These are phyloP conservation scores for Mycetomoellerius zeteki DNA, from an alignment of 1,140 invertebrate genomes.

Conservation along the genomic window DNA sequence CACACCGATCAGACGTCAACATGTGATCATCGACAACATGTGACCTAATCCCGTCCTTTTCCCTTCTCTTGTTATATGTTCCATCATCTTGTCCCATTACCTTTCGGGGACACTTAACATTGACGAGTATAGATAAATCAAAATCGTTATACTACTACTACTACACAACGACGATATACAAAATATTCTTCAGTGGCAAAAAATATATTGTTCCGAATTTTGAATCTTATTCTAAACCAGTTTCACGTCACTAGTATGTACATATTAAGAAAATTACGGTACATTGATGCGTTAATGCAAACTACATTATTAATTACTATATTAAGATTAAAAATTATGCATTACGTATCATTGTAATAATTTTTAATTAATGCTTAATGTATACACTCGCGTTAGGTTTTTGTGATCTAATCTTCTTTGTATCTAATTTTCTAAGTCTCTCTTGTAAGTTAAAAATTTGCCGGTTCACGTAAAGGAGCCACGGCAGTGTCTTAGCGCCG, in stretches of 20 bases:
- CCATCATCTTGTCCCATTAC: background rate
- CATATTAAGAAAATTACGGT: too few relatives aligned
- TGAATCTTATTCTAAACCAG: too few relatives aligned
- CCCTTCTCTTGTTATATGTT: background rate
- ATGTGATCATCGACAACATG: slow-evolving; percentile 45
- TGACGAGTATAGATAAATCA: background rate
- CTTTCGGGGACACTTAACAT: slow-evolving; percentile 16
- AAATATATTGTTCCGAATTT: background rate
- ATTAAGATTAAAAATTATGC: background rate
- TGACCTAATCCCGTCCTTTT: background rate
- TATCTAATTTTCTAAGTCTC: background rate
- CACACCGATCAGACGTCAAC: slow-evolving; percentile 59
- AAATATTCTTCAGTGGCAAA: background rate
- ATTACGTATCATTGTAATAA: background rate
- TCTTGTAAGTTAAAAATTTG: background rate
- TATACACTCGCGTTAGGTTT: background rate
- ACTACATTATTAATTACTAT: too few relatives aligned
- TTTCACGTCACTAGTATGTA: too few relatives aligned
- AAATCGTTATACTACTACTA: background rate
- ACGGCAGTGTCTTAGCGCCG: too few relatives aligned
- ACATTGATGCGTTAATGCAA: too few relatives aligned
- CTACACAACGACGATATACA: background rate
- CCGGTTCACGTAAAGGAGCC: too few relatives aligned
- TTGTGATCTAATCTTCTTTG: background rate
- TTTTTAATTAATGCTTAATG: background rate